Conservation (phyloP, 37 sponge, comb jelly and placozoan species). For the Haliclona indistincta region DNA sequence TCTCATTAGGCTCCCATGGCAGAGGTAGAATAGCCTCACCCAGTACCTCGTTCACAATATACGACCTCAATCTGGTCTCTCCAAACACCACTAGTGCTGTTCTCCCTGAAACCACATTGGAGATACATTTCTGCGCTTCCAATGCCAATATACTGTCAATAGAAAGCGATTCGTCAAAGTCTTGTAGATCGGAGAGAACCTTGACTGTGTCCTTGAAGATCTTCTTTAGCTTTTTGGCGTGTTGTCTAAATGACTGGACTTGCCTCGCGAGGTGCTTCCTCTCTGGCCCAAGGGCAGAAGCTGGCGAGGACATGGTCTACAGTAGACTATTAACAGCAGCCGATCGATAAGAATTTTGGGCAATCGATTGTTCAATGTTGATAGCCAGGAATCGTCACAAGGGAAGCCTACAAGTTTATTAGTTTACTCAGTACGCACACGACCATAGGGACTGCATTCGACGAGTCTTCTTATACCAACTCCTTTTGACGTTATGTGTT, state of each 20-base stretch:
- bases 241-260: slow-evolving; percentile 58
- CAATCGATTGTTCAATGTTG: no score
- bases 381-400: no score
- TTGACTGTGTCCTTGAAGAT: slow-evolving; percentile 83
- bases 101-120: slow-evolving; percentile 77
- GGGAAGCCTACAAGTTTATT: no score
- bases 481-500: no score
- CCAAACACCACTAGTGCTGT: slow-evolving; percentile 86
- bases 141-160: slow-evolving; percentile 69
- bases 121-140: slow-evolving; percentile 76
- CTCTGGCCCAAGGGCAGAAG: slow-evolving; percentile 47
- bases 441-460: no score
- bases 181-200: slow-evolving; percentile 81
- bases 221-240: slow-evolving; percentile 80
- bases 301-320: neutral
- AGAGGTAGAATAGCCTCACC: slow-evolving; percentile 77
- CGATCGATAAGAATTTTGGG: no score
- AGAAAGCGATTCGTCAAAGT: slow-evolving; percentile 79
- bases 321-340: no score
- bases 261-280: slow-evolving; percentile 54
- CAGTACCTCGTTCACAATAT: slow-evolving; percentile 78
- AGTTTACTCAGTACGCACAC: no score
- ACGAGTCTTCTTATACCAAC: no score
- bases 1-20: slow-evolving; percentile 35
- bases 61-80: slow-evolving; percentile 42